phyloP scores from a whole-genome alignment of 2,113 vertebrate genomes.

The Calyptomena viridis region DNA sequence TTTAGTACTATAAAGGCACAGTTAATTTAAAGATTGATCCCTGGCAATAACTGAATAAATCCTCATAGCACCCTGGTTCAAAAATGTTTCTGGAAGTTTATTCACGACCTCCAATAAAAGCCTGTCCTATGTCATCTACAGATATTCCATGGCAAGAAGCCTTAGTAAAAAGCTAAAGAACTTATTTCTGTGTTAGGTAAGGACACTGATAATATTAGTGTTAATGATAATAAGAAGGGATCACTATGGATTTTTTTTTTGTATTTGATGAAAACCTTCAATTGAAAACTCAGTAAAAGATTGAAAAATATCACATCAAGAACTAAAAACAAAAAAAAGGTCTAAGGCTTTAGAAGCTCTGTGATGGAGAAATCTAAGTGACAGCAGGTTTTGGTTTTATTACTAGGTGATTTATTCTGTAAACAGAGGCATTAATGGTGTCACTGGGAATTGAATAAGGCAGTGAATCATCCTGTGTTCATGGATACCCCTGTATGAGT shows the following conservation, averaged over 20 bases:
- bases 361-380: not conserved
- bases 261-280: not conserved
- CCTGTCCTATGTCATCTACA: not conserved
- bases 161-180: not conserved
- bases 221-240: not conserved
- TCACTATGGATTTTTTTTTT: not conserved
- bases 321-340: not conserved
- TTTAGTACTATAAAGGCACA: conserved; percentile 51
- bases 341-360: not conserved
- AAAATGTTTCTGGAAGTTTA: conserved; percentile 45
- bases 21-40: conserved; percentile 53
- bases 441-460: not conserved
- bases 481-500: fast-evolving
- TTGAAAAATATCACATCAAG: not conserved
- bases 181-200: not conserved
- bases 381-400: not conserved
- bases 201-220: not conserved
- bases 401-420: not conserved
- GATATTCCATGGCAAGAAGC: not conserved
- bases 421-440: not conserved
- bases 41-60: conserved; percentile 55
- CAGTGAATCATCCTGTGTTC: not conserved
- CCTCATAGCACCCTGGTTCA: not conserved
- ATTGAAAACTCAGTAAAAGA: not conserved
- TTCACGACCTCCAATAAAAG: not conserved